phyloP scores from a whole-genome alignment of 2,888 invertebrate species.

The Chesias legatella region DNA sequence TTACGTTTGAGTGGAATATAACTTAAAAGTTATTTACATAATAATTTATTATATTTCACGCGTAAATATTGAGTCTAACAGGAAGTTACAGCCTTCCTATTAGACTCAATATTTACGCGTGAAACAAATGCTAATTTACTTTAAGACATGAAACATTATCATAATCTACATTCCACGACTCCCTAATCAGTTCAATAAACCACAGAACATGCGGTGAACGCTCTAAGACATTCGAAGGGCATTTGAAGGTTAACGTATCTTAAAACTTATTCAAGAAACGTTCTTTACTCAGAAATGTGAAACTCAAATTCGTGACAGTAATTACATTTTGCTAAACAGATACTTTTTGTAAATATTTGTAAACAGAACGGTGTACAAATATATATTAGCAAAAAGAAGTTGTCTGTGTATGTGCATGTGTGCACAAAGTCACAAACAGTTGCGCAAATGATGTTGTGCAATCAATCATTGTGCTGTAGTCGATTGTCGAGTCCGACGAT shows the following conservation, averaged over 20 bases:
- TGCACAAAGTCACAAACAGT: slow-evolving; percentile 36
- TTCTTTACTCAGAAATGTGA: neutral
- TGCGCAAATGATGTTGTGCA: slow-evolving; percentile 55
- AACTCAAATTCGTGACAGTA: slow-evolving; percentile 11
- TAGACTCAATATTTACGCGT: too few species aligned
- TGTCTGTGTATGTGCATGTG: slow-evolving; percentile 12
- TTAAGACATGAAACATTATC: too few species aligned
- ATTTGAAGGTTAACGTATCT: slow-evolving; percentile 49
- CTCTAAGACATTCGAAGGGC: slow-evolving; percentile 36
- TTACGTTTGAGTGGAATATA: too few species aligned
- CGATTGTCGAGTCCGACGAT: slow-evolving; percentile 37
- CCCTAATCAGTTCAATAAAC: slow-evolving; percentile 10
- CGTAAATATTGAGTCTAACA: too few species aligned
- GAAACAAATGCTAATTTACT: too few species aligned
- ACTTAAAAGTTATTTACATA: too few species aligned
- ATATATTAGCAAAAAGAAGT: slow-evolving; percentile 14
- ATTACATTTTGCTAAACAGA: slow-evolving; percentile 11
- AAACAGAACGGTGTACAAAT: slow-evolving; percentile 8
- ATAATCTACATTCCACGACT: neutral
- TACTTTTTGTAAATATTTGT: slow-evolving; percentile 14
- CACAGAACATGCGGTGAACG: slow-evolving; percentile 33
- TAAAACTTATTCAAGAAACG: too few species aligned
- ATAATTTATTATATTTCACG: too few species aligned
- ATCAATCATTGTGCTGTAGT: slow-evolving; percentile 45
- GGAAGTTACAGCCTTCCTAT: too few species aligned